Base-by-base conservation (phyloP, 2,797 vertebrate genomes). In the Silurus aristotelis region DNA sequence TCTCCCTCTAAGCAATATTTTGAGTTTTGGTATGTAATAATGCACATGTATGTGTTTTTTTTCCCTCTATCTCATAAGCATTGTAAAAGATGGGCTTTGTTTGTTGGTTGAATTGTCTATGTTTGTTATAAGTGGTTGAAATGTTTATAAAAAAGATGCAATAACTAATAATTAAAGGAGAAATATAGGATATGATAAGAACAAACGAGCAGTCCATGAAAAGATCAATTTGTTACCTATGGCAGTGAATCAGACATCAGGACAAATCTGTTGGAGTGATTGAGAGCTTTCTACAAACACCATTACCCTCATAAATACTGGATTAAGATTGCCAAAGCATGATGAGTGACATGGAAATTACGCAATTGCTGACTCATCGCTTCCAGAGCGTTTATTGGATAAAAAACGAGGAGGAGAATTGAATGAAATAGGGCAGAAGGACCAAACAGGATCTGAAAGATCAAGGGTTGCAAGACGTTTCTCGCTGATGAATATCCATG, bases 371-470 rank as follows among this genome's bases (percentile, higher is more conserved):
- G 82, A 87, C 70, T 81, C 78, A 81, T 76, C 71, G 27, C 38
- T 84, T 76, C 63, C 70, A 61, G 61, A 70, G 63, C 43, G 27
- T 84, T 87, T 87, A 84, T 84, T 87, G 70, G 82, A 87, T 87
- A 81, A 87, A 81, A 38, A 70, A 76, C 58, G 55, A 64, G 83
- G 68, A 84, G 86, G 46, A 66, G 56, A 84, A 87, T 87, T 46
- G 27, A 84, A 87, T 81, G 75, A 87, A 81, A 81, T 31, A 87
- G 82, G 86, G 71, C 70, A 81, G 82, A 71, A 67, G 77, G 76
- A 20, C 72, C 61, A 87, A 87, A 87, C 77, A 27, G n/a, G 77
- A 80, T 84, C 81, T 87, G 82, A 58, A 73, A 17, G 82, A 46
- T 48, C 82, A 81, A 76, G 67, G 25, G 67, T 77, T 31, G 71